Evolutionary conservation across 2,888 invertebrate species (phyloP), one percentile per base, ranked within the genome.

Genomic region (Monoplex corrugatus): DNA sequence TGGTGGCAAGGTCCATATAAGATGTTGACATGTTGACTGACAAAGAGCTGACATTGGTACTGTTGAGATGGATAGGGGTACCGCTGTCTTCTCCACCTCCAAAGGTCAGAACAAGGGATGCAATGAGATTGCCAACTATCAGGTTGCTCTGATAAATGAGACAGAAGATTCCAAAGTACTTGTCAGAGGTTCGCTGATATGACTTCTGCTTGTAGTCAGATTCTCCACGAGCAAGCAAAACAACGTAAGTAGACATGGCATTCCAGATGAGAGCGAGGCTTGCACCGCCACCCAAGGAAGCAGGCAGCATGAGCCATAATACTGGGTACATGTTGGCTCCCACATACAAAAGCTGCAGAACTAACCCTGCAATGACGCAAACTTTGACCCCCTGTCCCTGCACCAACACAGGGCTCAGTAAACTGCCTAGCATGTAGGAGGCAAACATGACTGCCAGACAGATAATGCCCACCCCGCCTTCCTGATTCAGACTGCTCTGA

Each of bases 121-220:
- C 94, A 35, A 95, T 93, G 13, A 95, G 92, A 90, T 95, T 95
- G 19, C 95, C 95, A 57, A 94, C 87, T 6, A 95, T 93, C 87
- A 95, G 94, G 8, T 94, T 92, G 28, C 93, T 91, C 89, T 95
- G 95, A 84, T 93, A 93, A 75, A 94, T 93, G 75, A 95, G 91
- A 89, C 94, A 95, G 89, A 95, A 95, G 45, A 95, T 92, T 6
- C 95, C 95, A 90, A 95, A 95, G 91, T 94, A 95, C 72, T 92
- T 93, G 85, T 94, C 94, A 57, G 95, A 93, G 1, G 94, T 93
- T 84, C 92, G 89, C 28, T 93, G 93, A 8, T 93, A 89, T 32
- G 91, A 90, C 85, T 95, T 91, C 32, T 91, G 92, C 63, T 93
- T 93, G 87, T 92, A 91, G 10, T 91, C 87, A 0, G 95, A 93